Evolutionary conservation across 2,888 invertebrate genomes (phyloP).

Genomic region (Drosophila demipolita): DNA sequence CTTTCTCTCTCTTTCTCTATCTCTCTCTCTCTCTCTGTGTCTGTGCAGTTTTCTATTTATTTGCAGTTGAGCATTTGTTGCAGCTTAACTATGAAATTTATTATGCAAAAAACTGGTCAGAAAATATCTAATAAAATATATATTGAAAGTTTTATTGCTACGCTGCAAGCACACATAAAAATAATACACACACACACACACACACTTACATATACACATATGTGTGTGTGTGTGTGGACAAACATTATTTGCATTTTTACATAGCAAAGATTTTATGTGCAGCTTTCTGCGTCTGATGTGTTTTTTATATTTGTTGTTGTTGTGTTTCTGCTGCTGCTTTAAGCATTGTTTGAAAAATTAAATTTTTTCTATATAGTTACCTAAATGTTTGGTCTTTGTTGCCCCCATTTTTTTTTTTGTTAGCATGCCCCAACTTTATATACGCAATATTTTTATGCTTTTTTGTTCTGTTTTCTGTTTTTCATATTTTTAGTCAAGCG

Average conservation of each 20-base stretch:
- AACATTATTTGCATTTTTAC: slow-evolving; percentile 63
- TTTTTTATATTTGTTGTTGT: background rate
- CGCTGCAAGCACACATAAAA: slow-evolving; percentile 22
- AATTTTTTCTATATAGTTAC: slow-evolving; percentile 72
- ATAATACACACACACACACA: slow-evolving; percentile 13
- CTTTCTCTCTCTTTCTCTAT: background rate
- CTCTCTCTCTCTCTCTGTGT: background rate
- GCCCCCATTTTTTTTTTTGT: slow-evolving; percentile 18
- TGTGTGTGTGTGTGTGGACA: background rate
- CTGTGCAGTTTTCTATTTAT: slow-evolving; percentile 5
- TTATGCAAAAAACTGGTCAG: slow-evolving; percentile 67
- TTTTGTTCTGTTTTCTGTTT: slow-evolving; percentile 18
- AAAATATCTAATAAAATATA: slow-evolving; percentile 74
- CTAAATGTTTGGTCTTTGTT: slow-evolving; percentile 58
- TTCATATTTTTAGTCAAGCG: slow-evolving; percentile 55
- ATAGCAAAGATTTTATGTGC: slow-evolving; percentile 54
- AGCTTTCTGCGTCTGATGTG: slow-evolving; percentile 31
- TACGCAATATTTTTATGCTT: slow-evolving; percentile 28
- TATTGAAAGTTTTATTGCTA: slow-evolving; percentile 78
- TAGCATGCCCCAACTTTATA: slow-evolving; percentile 35
- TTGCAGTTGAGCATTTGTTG: slow-evolving; percentile 39
- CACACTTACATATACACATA: background rate
- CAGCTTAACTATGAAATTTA: slow-evolving; percentile 64
- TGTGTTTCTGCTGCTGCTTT: slow-evolving; percentile 29
- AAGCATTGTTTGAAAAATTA: slow-evolving; percentile 59